Percentiles rank a stretch among this genome's conserved stretches.
Evolutionary conservation across 2,113 vertebrate genomes (phyloP).

Genomic region (Danionella cerebrum): DNA sequence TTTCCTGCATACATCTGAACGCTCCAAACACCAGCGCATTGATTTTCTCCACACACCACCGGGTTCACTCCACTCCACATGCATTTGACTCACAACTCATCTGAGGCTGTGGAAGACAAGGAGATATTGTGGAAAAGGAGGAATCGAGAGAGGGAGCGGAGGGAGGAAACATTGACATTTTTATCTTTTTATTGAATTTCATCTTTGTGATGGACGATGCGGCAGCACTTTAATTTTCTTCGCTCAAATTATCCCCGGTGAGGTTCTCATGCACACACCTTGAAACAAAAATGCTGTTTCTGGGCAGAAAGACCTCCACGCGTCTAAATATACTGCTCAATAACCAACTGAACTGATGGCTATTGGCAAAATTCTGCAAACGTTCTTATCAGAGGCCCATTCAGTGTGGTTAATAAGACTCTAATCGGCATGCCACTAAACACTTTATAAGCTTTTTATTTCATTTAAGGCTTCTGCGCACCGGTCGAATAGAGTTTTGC

Average conservation of each 20-base stretch:
- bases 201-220: conserved; percentile 73
- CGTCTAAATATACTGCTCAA: conserved; percentile 18
- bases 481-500: too few species aligned
- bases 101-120: neutral
- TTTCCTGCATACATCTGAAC: neutral
- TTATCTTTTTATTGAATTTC: conserved; percentile 75
- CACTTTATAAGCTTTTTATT: too few species aligned
- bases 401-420: too few species aligned
- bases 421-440: too few species aligned
- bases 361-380: too few species aligned
- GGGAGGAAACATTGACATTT: conserved; percentile 63
- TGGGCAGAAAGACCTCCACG: too few species aligned
- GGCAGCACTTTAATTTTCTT: conserved; percentile 81
- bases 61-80: conserved; percentile 1
- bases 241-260: conserved; percentile 71
- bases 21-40: neutral
- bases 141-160: neutral
- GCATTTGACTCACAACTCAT: conserved; percentile 21
- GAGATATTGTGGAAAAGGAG: conserved; percentile 18
- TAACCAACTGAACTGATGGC: too few species aligned
- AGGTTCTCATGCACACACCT: conserved; percentile 41
- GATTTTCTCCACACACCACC: neutral
- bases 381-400: too few species aligned
- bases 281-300: conserved; percentile 27
- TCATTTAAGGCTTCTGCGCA: too few species aligned